These are phyloP conservation scores for Athalia circularis DNA, from an alignment of 2,888 invertebrate species.

Conservation along the genomic window DNA sequence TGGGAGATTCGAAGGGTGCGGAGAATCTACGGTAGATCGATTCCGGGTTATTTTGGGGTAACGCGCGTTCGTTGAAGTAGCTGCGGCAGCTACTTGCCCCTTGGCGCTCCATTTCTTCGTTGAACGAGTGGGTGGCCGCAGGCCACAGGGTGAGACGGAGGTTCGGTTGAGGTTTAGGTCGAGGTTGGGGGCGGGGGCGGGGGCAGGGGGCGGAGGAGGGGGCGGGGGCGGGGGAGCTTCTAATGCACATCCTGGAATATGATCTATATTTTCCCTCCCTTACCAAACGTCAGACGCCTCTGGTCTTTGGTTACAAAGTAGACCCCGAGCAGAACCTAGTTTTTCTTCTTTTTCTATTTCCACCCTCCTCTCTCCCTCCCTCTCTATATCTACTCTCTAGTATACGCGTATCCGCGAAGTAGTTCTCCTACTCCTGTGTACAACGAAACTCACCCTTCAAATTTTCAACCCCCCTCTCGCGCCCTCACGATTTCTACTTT, in stretches of 20 bases:
- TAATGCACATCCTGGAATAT: conserved; percentile 55
- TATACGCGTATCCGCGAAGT: too few species aligned
- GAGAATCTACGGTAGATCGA: neutral
- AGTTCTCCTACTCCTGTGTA: too few species aligned
- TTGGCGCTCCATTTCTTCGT: conserved; percentile 28
- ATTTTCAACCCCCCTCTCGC: too few species aligned
- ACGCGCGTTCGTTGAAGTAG: neutral
- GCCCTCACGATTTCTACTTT: too few species aligned
- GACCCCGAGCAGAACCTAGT: conserved; percentile 51
- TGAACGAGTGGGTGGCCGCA: conserved; percentile 43
- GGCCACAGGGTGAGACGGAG: conserved; percentile 19
- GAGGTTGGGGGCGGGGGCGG: conserved; percentile 41
- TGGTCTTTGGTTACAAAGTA: conserved; percentile 54
- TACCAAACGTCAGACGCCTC: conserved; percentile 45
- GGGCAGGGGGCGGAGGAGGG: conserved; percentile 23
- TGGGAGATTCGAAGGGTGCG: neutral
- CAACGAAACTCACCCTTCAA: too few species aligned
- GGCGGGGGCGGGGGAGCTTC: conserved; percentile 42
- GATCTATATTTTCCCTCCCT: conserved; percentile 49
- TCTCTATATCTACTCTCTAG: too few species aligned
- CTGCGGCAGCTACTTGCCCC: neutral
- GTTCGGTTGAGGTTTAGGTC: too few species aligned
- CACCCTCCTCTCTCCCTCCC: neutral
- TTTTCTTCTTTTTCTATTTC: neutral
- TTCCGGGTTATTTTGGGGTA: conserved; percentile 4